These are phyloP conservation scores for Eidolon dupreanum DNA, from an alignment of 2,797 vertebrate genomes.

Conservation along the genomic window DNA sequence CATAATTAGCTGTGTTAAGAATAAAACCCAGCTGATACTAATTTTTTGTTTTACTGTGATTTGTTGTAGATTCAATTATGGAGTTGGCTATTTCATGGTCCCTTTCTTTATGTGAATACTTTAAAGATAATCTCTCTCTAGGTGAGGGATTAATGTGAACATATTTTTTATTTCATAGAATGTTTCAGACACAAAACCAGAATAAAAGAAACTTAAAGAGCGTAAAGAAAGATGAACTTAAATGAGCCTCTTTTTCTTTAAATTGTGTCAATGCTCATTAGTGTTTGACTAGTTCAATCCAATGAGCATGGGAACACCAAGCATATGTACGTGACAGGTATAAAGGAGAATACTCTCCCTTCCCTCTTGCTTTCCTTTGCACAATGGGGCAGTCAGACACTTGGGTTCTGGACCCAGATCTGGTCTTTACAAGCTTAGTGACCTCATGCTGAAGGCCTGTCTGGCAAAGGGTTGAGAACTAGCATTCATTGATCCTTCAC, in stretches of 20 bases:
- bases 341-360: no score
- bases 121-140: constrained; percentile 46
- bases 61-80: constrained; percentile 78
- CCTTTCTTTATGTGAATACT: constrained; percentile 68
- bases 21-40: constrained; percentile 84
- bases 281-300: neutral
- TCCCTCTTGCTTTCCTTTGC: neutral
- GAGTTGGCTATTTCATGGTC: constrained; percentile 73
- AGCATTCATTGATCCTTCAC: neutral
- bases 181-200: constrained; percentile 14
- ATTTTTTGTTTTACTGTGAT: constrained; percentile 80
- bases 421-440: neutral
- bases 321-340: accelerated
- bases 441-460: neutral
- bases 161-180: neutral
- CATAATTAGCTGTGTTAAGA: constrained; percentile 85
- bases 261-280: neutral
- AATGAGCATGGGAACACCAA: neutral
- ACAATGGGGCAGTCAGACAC: neutral
- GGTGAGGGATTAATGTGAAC: constrained; percentile 42
- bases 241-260: neutral
- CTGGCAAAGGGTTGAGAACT: neutral
- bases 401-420: neutral
- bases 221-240: neutral
- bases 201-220: neutral